Base-by-base conservation (phyloP, 2,888 invertebrate species). In the Ophraella communa region DNA sequence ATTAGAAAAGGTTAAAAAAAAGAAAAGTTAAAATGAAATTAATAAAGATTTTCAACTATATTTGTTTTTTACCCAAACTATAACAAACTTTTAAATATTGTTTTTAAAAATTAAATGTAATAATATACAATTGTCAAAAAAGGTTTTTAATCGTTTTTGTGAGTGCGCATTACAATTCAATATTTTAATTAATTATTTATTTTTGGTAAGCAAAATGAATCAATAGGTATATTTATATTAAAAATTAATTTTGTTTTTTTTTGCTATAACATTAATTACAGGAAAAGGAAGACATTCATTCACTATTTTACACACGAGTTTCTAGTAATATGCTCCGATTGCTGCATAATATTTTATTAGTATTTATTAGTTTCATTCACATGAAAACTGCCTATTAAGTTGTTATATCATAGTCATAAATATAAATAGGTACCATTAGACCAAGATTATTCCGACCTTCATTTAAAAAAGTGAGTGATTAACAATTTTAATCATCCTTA, bases 401-500 rank as follows among this genome's bases (percentile, higher is more conserved):
- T 35, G 49, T 57, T 62, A 57, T 56, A 62, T 62, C 56, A 62
- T 55, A 51, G 33, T 47, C 18, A 57, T 57, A 52, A 52, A n/a
- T 30, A 45, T 42, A 45, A 45, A 45, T 45, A 45, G 20, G 4
- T 45, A 45, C 23, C 23, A 42, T 27, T 33, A 20, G 21, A 52
- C 44, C 45, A 47, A 64, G 33, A 64, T 61, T 53, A 47, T 58
- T 61, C 20, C 49, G 63, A 66, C 66, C 66, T 66, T 64, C 61
- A 52, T 66, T 55, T 17, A 59, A 59, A 59, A 64, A 51, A 58
- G 51, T 56, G 54, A 58, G 51, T 56, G 54, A 58, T 65, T 61
- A 65, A 62, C 49, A 47, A 49, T 58, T 55, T 56, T 53, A 66
- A 57, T 64, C 63, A 64, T 66, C 64, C 63, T 66, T 53, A 66